phyloP scores from a whole-genome alignment of 2,113 vertebrate species.

The Bubalus kerabau region DNA sequence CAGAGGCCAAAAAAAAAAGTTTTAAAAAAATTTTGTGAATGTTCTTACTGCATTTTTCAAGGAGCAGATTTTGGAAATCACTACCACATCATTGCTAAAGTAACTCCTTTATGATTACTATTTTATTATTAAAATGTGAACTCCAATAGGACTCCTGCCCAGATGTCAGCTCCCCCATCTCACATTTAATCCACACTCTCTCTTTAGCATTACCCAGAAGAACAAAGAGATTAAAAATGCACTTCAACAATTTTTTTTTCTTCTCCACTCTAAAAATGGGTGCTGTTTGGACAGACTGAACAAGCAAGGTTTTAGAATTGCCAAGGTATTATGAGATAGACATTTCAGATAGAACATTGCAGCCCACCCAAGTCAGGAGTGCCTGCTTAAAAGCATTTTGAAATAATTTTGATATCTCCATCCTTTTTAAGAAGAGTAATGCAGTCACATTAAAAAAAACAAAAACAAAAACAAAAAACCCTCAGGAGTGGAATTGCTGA shows the following conservation, averaged over 20 bases:
- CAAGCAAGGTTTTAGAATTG: neutral
- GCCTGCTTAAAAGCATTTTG: neutral
- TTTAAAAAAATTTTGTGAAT: neutral
- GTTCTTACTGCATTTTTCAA: neutral
- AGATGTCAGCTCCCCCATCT: neutral
- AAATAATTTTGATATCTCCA: neutral
- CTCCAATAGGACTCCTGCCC: neutral
- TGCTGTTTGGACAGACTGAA: neutral
- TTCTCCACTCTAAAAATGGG: neutral
- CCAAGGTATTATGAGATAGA: neutral
- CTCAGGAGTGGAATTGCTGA: neutral
- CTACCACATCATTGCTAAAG: neutral
- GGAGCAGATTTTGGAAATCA: neutral
- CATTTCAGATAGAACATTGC: neutral
- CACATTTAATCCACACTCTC: neutral
- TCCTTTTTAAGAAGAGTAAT: neutral
- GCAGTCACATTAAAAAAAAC: neutral
- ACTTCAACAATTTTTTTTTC: neutral
- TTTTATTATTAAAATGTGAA: neutral
- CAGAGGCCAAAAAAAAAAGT: neutral
- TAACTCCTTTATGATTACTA: neutral
- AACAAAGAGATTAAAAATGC: neutral
- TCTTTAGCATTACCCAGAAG: neutral
- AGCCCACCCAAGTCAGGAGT: neutral
- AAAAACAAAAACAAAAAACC: neutral